Evolutionary conservation across 2,797 vertebrate genomes (phyloP).

Genomic region (Vespertilio murinus): DNA sequence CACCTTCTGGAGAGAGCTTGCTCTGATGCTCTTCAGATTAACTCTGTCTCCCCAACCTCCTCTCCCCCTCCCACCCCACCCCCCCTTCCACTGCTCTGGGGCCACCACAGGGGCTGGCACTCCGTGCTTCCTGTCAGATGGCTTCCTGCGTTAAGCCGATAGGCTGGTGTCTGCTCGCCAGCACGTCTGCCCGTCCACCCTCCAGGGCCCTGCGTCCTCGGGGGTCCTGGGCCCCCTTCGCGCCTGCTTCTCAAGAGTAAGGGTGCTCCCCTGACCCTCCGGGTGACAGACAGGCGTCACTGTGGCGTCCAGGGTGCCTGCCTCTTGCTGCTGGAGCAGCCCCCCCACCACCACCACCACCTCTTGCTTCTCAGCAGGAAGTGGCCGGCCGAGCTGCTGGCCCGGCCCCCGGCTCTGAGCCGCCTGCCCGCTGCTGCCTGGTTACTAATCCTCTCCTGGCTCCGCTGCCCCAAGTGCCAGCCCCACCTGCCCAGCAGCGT

Average conservation of each 20-base stretch:
- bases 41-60: constrained; percentile 9
- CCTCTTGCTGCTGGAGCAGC: background rate
- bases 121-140: constrained; percentile 69
- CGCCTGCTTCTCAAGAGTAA: background rate
- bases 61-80: background rate
- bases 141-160: constrained; percentile 68
- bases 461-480: constrained; percentile 49
- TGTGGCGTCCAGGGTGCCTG: background rate
- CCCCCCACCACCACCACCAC: background rate
- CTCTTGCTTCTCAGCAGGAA: constrained; percentile 50
- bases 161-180: constrained; percentile 38
- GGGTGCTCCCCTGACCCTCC: constrained; percentile 35
- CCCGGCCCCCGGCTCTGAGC: constrained; percentile 54
- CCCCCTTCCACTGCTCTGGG: background rate
- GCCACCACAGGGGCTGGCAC: constrained; percentile 60
- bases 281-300: constrained; percentile 2
- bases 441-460: constrained; percentile 80
- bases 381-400: background rate
- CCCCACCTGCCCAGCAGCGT: constrained; percentile 67
- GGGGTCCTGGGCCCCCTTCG: background rate
- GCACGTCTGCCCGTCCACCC: background rate
- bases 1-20: constrained; percentile 73
- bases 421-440: constrained; percentile 71
- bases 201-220: background rate
- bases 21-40: constrained; percentile 68